Evolutionary conservation across 2,888 invertebrate species (phyloP).

Genomic region (Euplexia lucipara): DNA sequence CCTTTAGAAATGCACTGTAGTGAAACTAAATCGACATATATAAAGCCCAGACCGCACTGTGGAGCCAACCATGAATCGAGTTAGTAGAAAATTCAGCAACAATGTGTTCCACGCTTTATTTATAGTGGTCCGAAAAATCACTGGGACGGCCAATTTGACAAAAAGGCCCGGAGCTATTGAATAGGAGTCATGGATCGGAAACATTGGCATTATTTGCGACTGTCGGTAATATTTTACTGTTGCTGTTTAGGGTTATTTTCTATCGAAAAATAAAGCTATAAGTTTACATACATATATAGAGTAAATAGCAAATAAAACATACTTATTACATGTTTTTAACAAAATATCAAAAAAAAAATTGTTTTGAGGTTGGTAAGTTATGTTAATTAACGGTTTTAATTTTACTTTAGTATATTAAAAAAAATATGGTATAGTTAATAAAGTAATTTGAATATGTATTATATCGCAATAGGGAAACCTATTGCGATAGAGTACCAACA

Average conservation of each 20-base stretch:
- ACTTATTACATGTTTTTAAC: no score
- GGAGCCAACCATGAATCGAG: conserved; percentile 43
- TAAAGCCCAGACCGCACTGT: conserved; percentile 37
- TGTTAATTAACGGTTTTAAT: no score
- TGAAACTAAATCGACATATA: conserved; percentile 41
- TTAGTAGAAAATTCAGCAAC: conserved; percentile 33
- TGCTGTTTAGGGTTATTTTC: conserved; percentile 19
- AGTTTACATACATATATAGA: no score
- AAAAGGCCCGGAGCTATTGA: conserved; percentile 44
- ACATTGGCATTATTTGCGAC: conserved; percentile 27
- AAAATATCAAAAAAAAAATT: no score
- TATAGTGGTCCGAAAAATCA: conserved; percentile 48
- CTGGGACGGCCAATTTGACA: conserved; percentile 40
- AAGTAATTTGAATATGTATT: no score
- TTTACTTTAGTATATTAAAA: no score
- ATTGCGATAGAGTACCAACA: no score
- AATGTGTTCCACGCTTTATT: conserved; percentile 35
- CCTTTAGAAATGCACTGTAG: conserved; percentile 25
- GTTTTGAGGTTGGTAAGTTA: no score
- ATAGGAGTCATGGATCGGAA: conserved; percentile 41
- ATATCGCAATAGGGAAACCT: no score
- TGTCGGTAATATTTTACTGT: conserved; percentile 31
- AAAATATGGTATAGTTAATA: no score
- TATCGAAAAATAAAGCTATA: not conserved
- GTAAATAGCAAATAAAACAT: no score